Conservation (phyloP, 1,140 invertebrate genomes). For the Idris sp. region DNA sequence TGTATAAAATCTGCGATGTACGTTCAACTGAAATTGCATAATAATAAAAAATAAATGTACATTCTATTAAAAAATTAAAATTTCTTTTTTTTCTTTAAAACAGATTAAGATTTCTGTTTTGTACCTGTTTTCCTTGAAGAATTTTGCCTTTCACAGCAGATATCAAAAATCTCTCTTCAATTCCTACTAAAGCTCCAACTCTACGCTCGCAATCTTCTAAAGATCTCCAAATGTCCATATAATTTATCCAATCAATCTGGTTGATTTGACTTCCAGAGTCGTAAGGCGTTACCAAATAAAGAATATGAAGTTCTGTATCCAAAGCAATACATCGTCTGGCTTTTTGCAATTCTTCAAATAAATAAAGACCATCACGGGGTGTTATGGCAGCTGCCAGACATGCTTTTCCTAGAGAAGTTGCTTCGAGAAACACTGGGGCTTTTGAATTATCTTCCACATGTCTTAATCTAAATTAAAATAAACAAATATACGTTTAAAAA, state of each 20-base stretch:
- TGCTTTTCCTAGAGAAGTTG: slow-evolving; percentile 93
- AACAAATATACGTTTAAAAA: slow-evolving; percentile 1
- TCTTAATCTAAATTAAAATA: slow-evolving; percentile 54
- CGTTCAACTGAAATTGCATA: slow-evolving; percentile 65
- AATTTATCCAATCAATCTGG: slow-evolving; percentile 93
- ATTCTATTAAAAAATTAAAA: too few relatives aligned
- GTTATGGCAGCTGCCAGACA: slow-evolving; percentile 95
- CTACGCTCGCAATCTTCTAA: slow-evolving; percentile 88
- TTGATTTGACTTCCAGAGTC: slow-evolving; percentile 87
- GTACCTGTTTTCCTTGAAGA: slow-evolving; percentile 78
- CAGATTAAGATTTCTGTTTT: neutral
- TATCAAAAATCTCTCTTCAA: slow-evolving; percentile 93
- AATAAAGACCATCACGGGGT: slow-evolving; percentile 91
- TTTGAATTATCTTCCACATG: slow-evolving; percentile 70
- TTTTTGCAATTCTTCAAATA: slow-evolving; percentile 94
- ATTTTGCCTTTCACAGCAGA: slow-evolving; percentile 85
- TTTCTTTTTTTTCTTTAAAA: too few relatives aligned
- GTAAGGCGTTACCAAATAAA: slow-evolving; percentile 95
- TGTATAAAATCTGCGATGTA: slow-evolving; percentile 90
- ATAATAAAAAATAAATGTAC: too few relatives aligned
- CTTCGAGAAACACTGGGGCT: slow-evolving; percentile 70
- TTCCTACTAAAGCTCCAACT: slow-evolving; percentile 94
- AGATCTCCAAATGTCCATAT: slow-evolving; percentile 90
- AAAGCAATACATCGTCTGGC: slow-evolving; percentile 93
- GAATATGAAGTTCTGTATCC: slow-evolving; percentile 95